Evolutionary conservation across 2,797 vertebrate genomes (phyloP).

Genomic region (Aselliscus stoliczkanus): DNA sequence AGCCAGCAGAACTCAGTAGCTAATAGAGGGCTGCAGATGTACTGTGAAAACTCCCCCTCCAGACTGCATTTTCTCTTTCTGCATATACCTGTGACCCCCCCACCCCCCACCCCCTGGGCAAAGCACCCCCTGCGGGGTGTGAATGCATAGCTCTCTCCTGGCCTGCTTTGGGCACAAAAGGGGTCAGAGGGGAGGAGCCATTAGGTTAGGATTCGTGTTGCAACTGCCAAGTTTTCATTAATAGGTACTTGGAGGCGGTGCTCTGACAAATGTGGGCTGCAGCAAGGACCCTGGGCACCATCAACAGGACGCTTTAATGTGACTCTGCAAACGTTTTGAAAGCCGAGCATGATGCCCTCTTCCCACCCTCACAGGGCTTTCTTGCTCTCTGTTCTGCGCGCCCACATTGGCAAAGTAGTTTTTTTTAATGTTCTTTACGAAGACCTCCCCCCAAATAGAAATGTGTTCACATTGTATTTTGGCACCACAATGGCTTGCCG

Average conservation of each 20-base stretch:
- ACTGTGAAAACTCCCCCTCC: neutral
- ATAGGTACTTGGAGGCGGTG: neutral
- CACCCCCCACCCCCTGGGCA: neutral
- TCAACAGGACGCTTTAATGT: neutral
- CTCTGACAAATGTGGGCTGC: neutral
- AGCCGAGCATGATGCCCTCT: neutral
- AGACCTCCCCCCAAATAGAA: slow-evolving; percentile 21
- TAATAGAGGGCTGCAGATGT: neutral
- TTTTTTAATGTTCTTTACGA: slow-evolving; percentile 35
- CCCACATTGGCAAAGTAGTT: neutral
- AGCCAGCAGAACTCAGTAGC: neutral
- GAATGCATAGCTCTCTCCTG: neutral
- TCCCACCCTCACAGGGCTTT: neutral
- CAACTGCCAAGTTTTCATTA: neutral
- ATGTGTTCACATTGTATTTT: slow-evolving; percentile 72
- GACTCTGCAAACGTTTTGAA: neutral
- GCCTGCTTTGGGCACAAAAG: neutral
- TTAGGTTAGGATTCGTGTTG: neutral
- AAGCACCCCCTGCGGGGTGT: neutral
- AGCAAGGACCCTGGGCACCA: neutral
- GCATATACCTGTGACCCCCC: neutral
- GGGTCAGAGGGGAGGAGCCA: neutral
- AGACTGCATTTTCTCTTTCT: neutral
- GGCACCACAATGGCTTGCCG: slow-evolving; percentile 68
- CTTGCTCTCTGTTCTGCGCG: neutral